These are phyloP conservation scores for Genyomyrus donnyi DNA, from an alignment of 2,113 vertebrate genomes.

Conservation along the genomic window DNA sequence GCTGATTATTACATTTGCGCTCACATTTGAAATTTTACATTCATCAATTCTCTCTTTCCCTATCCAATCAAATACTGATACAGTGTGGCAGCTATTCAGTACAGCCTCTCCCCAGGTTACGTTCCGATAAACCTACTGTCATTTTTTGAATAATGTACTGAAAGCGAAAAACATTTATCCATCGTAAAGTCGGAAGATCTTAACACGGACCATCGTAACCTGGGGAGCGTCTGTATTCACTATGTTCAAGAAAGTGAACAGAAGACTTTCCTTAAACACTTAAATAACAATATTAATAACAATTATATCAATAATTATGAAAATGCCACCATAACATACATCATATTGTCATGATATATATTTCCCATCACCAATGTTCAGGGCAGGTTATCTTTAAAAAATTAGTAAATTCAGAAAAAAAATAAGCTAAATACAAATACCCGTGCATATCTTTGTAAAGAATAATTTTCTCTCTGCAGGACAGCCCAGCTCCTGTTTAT, in stretches of 20 bases:
- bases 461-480: background rate
- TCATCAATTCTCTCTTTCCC: background rate
- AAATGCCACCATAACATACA: background rate
- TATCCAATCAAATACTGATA: background rate
- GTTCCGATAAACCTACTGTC: too few species aligned
- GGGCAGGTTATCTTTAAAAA: background rate
- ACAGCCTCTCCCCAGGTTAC: too few species aligned
- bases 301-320: background rate
- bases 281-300: background rate
- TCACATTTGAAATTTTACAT: background rate
- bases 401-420: background rate
- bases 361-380: background rate
- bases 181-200: too few species aligned
- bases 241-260: background rate
- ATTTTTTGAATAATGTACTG: too few species aligned
- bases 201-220: too few species aligned
- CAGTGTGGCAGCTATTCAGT: background rate
- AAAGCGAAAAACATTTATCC: too few species aligned
- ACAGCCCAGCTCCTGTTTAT: background rate
- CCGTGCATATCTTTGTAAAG: background rate
- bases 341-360: background rate
- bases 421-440: background rate
- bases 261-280: background rate
- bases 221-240: background rate
- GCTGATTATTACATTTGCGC: background rate